phyloP scores from a whole-genome alignment of 2,113 vertebrate species.

The Pygoscelis antarcticus region DNA sequence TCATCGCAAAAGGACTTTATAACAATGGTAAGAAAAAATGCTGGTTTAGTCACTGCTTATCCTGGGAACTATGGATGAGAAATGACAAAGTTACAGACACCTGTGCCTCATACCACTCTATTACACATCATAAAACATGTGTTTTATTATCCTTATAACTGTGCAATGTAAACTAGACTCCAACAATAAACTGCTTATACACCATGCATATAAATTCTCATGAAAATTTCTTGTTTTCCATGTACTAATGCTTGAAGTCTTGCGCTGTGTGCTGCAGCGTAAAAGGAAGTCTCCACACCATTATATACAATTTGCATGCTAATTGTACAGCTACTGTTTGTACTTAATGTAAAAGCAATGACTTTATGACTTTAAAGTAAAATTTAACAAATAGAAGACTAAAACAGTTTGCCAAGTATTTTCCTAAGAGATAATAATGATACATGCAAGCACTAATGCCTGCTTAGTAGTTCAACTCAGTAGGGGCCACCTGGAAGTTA shows the following conservation, averaged over 20 bases:
- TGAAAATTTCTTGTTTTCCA: neutral
- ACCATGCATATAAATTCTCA: neutral
- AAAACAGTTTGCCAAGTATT: neutral
- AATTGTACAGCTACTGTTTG: neutral
- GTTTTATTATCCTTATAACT: neutral
- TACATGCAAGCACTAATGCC: neutral
- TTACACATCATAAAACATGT: neutral
- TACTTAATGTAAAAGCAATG: neutral
- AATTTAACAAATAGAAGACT: neutral
- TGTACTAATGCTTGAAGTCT: neutral
- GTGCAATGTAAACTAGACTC: neutral
- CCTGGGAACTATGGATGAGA: neutral
- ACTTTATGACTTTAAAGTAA: neutral
- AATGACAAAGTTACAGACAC: neutral
- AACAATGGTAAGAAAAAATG: neutral
- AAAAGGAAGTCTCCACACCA: neutral
- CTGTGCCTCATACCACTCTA: neutral
- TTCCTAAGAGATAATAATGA: neutral
- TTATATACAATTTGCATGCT: neutral
- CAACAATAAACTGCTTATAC: neutral
- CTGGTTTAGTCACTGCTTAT: neutral
- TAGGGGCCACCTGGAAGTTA: neutral
- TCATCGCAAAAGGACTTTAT: neutral
- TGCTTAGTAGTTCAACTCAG: neutral
- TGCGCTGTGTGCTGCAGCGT: neutral